Percentiles rank a stretch among this genome's conserved stretches.
phyloP scores from a whole-genome alignment of 2,113 vertebrate genomes.

The Onychostoma macrolepis region DNA sequence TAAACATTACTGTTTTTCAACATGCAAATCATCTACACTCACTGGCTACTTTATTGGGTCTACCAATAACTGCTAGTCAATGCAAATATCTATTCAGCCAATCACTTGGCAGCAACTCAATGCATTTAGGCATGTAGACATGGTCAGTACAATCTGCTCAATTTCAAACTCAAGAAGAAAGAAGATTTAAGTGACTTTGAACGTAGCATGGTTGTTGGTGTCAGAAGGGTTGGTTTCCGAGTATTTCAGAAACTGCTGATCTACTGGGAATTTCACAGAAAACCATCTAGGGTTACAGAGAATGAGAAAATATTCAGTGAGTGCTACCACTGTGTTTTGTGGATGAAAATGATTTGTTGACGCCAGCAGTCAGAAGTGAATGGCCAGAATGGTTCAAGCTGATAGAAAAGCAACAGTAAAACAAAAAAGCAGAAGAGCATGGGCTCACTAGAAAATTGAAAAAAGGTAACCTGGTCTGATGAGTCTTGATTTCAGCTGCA shows the following conservation, averaged over 20 bases:
- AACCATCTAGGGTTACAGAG: neutral
- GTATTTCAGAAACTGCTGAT: neutral
- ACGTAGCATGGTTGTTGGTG: neutral
- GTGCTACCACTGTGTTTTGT: neutral
- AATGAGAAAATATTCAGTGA: neutral
- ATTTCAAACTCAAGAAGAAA: no score
- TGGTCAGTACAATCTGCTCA: no score
- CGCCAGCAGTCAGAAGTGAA: neutral
- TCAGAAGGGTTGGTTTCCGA: neutral
- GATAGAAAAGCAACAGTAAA: neutral
- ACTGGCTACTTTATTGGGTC: no score
- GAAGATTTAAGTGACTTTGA: no score
- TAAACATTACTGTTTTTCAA: neutral
- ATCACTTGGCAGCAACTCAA: no score
- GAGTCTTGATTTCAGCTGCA: neutral
- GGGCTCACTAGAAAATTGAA: neutral
- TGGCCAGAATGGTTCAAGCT: neutral
- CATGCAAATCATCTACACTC: constrained; percentile 11
- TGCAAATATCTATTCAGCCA: no score
- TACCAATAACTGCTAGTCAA: no score
- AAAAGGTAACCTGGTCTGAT: neutral
- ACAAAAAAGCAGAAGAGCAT: neutral
- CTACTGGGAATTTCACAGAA: neutral
- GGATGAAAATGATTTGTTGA: neutral
- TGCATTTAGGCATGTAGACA: no score